phyloP scores from a whole-genome alignment of 2,888 invertebrate species.

The Argynnis bischoffii region DNA sequence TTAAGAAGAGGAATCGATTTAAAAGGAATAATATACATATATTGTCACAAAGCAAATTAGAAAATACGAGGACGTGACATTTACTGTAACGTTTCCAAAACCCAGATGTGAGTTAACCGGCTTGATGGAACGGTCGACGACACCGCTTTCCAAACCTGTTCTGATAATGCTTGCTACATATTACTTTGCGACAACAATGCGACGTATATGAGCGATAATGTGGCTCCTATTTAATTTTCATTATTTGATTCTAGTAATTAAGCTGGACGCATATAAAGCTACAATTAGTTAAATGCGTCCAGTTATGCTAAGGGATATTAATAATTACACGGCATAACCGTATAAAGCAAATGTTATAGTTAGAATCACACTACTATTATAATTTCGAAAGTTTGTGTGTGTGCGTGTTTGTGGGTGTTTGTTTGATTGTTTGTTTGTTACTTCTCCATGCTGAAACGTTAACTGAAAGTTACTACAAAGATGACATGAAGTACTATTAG shows the following conservation, averaged over 20 bases:
- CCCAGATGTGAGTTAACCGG: conserved; percentile 49
- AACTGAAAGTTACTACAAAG: too few species aligned
- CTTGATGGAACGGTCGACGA: conserved; percentile 66
- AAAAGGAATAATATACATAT: not conserved
- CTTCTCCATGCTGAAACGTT: too few species aligned
- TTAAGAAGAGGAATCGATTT: not conserved
- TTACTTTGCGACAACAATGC: conserved; percentile 37
- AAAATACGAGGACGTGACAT: conserved; percentile 30
- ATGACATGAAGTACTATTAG: too few species aligned
- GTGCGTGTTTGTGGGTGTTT: too few species aligned
- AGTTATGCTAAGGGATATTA: too few species aligned
- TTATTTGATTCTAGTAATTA: not conserved
- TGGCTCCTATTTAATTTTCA: conserved; percentile 15
- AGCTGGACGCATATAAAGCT: too few species aligned
- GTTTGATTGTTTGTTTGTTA: too few species aligned
- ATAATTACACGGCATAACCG: too few species aligned
- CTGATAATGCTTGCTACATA: conserved; percentile 42
- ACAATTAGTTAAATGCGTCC: too few species aligned
- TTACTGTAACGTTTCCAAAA: conserved; percentile 41
- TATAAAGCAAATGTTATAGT: too few species aligned
- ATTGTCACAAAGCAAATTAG: conserved; percentile 13
- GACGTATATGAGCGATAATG: conserved; percentile 26
- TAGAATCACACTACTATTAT: too few species aligned
- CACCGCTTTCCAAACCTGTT: conserved; percentile 77
- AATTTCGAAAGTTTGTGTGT: too few species aligned